Evolutionary conservation across 2,888 invertebrate species (phyloP).

Genomic region (Onthophagus sagittarius): DNA sequence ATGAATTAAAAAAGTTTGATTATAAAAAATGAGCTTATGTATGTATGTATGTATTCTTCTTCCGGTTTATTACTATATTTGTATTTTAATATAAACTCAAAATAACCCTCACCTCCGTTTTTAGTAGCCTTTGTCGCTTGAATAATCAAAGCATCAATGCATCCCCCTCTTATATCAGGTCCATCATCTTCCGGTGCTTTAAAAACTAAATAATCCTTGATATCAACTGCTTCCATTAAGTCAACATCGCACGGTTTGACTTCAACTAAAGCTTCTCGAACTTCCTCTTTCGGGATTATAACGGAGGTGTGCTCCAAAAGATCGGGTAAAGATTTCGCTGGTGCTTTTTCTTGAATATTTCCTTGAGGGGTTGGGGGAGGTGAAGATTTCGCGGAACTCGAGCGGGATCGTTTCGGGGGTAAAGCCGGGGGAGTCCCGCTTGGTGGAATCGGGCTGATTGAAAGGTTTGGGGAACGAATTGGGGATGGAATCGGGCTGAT

Average conservation of each 20-base stretch:
- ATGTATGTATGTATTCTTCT: too few species aligned
- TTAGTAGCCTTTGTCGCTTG: constrained; percentile 94
- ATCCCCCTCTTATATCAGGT: constrained; percentile 88
- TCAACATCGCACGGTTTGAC: constrained; percentile 48
- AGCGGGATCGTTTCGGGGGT: constrained; percentile 58
- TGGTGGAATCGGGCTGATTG: constrained; percentile 25
- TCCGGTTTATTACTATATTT: too few species aligned
- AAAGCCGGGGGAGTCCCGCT: constrained; percentile 56
- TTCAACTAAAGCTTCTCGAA: constrained; percentile 20
- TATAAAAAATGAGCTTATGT: too few species aligned
- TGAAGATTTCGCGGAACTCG: constrained; percentile 51
- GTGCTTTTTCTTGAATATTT: constrained; percentile 46
- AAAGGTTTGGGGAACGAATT: constrained; percentile 29
- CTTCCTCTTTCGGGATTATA: constrained; percentile 20
- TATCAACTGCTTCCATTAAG: constrained; percentile 76
- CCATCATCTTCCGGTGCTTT: constrained; percentile 82
- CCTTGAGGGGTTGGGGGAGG: constrained; percentile 45
- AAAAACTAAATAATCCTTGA: constrained; percentile 71
- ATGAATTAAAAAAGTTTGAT: too few species aligned
- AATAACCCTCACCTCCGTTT: constrained; percentile 63
- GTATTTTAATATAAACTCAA: too few species aligned
- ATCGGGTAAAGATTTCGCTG: constrained; percentile 44
- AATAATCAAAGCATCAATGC: constrained; percentile 90
- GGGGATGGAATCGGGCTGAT: constrained; percentile 34
- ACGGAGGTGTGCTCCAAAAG: constrained; percentile 43